Percentiles rank a stretch among this genome's conserved stretches.
These are phyloP conservation scores for Eurystomus gularis DNA, from an alignment of 2,113 vertebrate genomes.

Conservation along the genomic window DNA sequence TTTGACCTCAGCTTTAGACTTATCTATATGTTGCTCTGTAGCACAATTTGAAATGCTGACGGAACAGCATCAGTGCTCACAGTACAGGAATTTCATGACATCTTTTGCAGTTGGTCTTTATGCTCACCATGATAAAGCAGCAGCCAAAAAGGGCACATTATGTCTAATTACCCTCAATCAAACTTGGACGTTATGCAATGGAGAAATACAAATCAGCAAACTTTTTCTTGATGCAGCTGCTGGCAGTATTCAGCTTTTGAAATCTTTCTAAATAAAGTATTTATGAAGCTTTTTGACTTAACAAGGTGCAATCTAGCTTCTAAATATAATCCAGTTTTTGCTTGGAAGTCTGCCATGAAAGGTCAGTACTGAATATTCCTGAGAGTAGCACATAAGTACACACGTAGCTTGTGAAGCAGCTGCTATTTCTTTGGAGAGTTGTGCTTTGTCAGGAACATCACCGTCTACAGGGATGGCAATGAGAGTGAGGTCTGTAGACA, in stretches of 20 bases:
- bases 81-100: slow-evolving; percentile 31
- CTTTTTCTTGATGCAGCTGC: neutral
- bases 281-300: neutral
- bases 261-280: neutral
- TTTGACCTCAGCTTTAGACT: slow-evolving; percentile 68
- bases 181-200: neutral
- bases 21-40: slow-evolving; percentile 64
- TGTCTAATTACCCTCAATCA: slow-evolving; percentile 25
- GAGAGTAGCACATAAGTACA: neutral
- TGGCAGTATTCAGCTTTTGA: neutral
- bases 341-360: neutral
- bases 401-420: neutral
- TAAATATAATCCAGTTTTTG: neutral
- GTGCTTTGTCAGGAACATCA: neutral
- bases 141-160: neutral
- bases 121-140: slow-evolving; percentile 20
- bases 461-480: neutral
- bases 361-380: neutral
- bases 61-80: neutral
- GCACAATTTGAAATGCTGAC: slow-evolving; percentile 50
- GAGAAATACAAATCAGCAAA: slow-evolving; percentile 36
- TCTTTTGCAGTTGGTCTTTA: neutral
- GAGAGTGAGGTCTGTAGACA: neutral
- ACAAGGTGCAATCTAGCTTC: neutral
- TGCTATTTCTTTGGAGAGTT: neutral